These are phyloP conservation scores for Coecobrya sp. DNA, from an alignment of 2,888 invertebrate genomes.

Conservation along the genomic window DNA sequence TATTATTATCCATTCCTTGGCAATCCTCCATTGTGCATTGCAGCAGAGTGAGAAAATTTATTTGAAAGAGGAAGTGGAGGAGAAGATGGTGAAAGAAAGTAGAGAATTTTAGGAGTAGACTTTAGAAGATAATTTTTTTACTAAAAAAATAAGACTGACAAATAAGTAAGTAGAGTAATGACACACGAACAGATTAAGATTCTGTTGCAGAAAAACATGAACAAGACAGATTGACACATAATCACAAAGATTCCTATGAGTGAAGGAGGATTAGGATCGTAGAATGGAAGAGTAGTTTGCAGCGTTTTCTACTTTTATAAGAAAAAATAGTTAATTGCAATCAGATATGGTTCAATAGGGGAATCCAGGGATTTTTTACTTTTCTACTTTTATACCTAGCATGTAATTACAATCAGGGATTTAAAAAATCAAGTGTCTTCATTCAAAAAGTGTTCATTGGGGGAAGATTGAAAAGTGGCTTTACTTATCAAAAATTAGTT, in stretches of 20 bases:
- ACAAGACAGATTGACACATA: slow-evolving; percentile 45
- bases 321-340: background rate
- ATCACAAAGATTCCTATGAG: background rate
- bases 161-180: slow-evolving; percentile 19
- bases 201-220: background rate
- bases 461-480: slow-evolving; percentile 24
- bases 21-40: slow-evolving; percentile 58
- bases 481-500: background rate
- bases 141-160: slow-evolving; percentile 43
- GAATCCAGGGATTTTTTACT: slow-evolving; percentile 63
- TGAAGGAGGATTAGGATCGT: slow-evolving; percentile 26
- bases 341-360: slow-evolving; percentile 1
- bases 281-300: no score
- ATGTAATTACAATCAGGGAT: slow-evolving; percentile 35
- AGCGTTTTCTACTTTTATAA: slow-evolving; percentile 43
- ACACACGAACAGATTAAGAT: background rate
- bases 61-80: slow-evolving; percentile 29
- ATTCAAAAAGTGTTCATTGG: slow-evolving; percentile 49
- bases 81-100: background rate
- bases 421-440: slow-evolving; percentile 39
- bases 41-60: slow-evolving; percentile 53
- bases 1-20: slow-evolving; percentile 42
- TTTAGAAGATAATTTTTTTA: slow-evolving; percentile 37
- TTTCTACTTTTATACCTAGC: slow-evolving; percentile 62
- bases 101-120: slow-evolving; percentile 9